Evolutionary conservation across 2,888 invertebrate species (phyloP), one percentile per base, ranked within the genome.

Genomic region (Imbricaverruca yamaguchii): DNA sequence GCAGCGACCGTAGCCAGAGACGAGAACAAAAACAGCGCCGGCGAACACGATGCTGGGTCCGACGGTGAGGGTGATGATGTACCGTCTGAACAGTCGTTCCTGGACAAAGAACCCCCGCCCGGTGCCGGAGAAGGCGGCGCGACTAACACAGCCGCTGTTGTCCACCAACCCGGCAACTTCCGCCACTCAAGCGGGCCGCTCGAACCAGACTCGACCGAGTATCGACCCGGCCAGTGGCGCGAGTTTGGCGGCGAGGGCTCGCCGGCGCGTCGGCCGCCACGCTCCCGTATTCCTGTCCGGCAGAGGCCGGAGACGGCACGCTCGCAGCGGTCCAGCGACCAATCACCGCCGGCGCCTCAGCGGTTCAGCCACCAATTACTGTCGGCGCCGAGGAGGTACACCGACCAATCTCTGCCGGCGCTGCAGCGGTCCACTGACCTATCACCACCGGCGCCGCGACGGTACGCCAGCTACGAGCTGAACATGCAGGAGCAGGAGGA

Each of bases 151-250:
- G 25, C 74, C 74, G 39, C 53, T 18, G 39, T 23, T 23, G 65
- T 6, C 65, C n/a, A 23, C 23, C 65, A 23, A 0, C 65, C n/a
- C 65, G 23, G 23, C 23, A 65, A 23, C 23, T 23, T 65, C 65
- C 65, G 23, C 10, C 65, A 65, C 65, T 10, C n/a, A 1, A 65
- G 10, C 23, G 18, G 18, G 8, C 3, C 7, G 1, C 4, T 15
- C 18, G 13, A 7, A 7, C 7, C 74, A 39, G 74, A 74, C 21
- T 53, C 53, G 21, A 53, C 12, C 53, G 39, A 39, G 74, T 74
- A 74, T 53, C 74, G 21, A 11, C 74, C 74, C 6, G 74, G 74
- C 15, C 74, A 74, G 53, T 74, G 74, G 74, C 74, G 74, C 7
- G 39, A 53, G 53, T 15, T 39, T 7, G 39, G 23, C 13, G 15